phyloP scores from a whole-genome alignment of 2,797 vertebrate genomes.

The Catostomus latipinnis region DNA sequence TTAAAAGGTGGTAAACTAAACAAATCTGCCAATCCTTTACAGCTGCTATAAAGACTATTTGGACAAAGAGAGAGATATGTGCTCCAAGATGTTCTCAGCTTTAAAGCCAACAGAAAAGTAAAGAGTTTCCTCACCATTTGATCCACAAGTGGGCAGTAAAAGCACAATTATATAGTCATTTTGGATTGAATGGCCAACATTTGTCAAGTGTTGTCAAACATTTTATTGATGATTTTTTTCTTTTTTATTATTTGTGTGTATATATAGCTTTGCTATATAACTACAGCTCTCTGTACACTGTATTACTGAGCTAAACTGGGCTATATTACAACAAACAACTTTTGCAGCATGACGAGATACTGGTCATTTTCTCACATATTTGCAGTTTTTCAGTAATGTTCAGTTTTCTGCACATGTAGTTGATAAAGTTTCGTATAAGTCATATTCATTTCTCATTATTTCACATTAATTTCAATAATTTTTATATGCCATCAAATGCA shows the following conservation, averaged over 20 bases:
- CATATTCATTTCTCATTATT: no score
- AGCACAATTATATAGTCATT: not conserved
- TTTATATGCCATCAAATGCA: no score
- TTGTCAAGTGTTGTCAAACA: not conserved
- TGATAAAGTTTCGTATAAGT: no score
- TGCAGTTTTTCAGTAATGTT: no score
- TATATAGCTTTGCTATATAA: no score
- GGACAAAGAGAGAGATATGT: slow-evolving; percentile 56
- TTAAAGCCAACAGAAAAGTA: slow-evolving; percentile 37
- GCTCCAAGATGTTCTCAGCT: slow-evolving; percentile 56
- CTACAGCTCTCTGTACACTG: no score
- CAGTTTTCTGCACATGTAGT: no score
- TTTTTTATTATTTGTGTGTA: not conserved
- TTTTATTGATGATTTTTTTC: not conserved
- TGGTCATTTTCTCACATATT: no score
- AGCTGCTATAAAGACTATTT: slow-evolving; percentile 53
- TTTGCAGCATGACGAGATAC: no score
- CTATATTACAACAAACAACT: no score
- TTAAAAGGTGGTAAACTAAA: not conserved
- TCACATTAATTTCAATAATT: no score
- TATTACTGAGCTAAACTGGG: no score
- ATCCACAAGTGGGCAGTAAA: slow-evolving; percentile 50
- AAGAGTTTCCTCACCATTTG: not conserved
- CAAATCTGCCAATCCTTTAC: slow-evolving; percentile 6
- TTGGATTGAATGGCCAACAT: not conserved